Percentiles rank a stretch among this genome's conserved stretches.
Evolutionary conservation across 2,888 invertebrate genomes (phyloP).

Genomic region (Ochropleura leucogaster): DNA sequence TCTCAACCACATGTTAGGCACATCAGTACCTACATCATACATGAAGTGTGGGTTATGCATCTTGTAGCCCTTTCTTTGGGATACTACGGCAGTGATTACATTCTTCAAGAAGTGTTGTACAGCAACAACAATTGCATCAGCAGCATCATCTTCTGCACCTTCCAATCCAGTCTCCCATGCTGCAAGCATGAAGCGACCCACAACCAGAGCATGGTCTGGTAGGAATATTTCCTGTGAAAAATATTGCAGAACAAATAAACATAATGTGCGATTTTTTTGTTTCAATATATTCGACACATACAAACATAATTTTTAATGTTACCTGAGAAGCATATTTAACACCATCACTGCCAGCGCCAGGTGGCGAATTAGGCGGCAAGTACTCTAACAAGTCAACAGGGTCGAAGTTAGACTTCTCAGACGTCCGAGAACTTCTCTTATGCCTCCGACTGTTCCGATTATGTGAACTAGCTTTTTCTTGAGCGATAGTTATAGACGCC

Average conservation of each 20-base stretch:
- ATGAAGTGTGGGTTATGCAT: constrained; percentile 93
- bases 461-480: constrained; percentile 85
- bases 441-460: constrained; percentile 86
- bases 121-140: constrained; percentile 95
- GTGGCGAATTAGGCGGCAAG: constrained; percentile 89
- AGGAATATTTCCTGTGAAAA: constrained; percentile 93
- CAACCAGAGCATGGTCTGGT: constrained; percentile 95
- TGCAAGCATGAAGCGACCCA: constrained; percentile 95
- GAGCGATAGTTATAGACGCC: constrained; percentile 83
- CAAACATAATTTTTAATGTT: constrained; percentile 23
- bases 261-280: no score
- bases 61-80: constrained; percentile 95
- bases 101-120: constrained; percentile 95
- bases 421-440: constrained; percentile 89
- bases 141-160: constrained; percentile 95
- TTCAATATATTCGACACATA: no score
- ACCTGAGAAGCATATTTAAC: constrained; percentile 89
- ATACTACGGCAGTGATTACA: constrained; percentile 94
- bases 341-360: constrained; percentile 87
- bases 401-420: constrained; percentile 91
- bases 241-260: no score
- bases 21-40: constrained; percentile 94
- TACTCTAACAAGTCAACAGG: constrained; percentile 91
- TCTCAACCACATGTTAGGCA: constrained; percentile 95
- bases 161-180: constrained; percentile 97